Conservation (phyloP, 2,888 invertebrate species). For the Iselma pallidipennis region DNA sequence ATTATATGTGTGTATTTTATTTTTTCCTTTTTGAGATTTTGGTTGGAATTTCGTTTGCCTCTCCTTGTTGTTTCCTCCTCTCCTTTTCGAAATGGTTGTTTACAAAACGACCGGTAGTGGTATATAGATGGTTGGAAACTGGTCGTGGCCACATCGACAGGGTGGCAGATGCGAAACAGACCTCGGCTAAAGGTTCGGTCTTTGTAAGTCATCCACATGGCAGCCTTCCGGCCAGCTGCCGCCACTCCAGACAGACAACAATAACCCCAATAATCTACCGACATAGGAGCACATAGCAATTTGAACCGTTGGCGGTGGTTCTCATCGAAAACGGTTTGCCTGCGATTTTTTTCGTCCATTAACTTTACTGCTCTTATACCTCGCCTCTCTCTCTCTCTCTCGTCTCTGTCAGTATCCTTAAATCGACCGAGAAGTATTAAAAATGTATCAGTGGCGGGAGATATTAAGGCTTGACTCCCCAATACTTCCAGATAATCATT, state of each 20-base stretch:
- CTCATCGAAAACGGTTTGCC: slow-evolving; percentile 23
- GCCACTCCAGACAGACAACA: slow-evolving; percentile 17
- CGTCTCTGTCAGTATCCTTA: too few relatives aligned
- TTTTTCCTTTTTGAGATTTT: neutral
- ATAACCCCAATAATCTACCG: slow-evolving; percentile 24
- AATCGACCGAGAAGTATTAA: slow-evolving; percentile 12
- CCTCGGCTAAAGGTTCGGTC: slow-evolving; percentile 30
- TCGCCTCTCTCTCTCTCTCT: slow-evolving; percentile 3
- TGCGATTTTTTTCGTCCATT: slow-evolving; percentile 30
- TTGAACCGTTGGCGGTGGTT: slow-evolving; percentile 10
- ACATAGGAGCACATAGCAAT: slow-evolving; percentile 9
- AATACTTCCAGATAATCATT: too few relatives aligned
- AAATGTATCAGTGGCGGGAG: neutral
- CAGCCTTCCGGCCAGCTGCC: slow-evolving; percentile 43
- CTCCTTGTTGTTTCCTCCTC: neutral
- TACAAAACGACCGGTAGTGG: neutral
- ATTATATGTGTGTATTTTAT: too few relatives aligned
- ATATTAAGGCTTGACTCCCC: too few relatives aligned
- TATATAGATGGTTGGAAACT: slow-evolving; percentile 14
- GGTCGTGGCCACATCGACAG: slow-evolving; percentile 20
- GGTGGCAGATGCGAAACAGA: slow-evolving; percentile 43
- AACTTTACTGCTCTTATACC: too few relatives aligned
- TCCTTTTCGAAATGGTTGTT: neutral
- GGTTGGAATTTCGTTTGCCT: neutral
- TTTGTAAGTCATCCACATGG: slow-evolving; percentile 40